Evolutionary conservation across 2,888 invertebrate species (phyloP).

Genomic region (Metellina segmentata): DNA sequence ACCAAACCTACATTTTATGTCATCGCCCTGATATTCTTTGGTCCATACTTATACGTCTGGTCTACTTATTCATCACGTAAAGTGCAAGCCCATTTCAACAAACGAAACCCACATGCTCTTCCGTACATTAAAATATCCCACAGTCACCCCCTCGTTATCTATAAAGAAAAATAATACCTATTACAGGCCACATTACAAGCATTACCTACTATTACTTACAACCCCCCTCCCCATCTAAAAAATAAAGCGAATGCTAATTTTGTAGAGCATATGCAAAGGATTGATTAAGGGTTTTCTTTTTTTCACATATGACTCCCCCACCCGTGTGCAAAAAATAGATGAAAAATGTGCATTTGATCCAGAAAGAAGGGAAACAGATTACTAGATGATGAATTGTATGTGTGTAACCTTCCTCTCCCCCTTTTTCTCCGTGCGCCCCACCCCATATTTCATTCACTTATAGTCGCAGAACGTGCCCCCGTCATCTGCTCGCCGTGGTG

Average conservation of each 20-base stretch:
- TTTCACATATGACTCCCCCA: slow-evolving; percentile 10
- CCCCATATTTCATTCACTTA: slow-evolving; percentile 67
- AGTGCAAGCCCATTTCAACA: background rate
- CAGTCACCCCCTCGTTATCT: background rate
- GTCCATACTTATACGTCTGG: background rate
- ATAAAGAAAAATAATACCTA: background rate
- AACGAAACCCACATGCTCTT: background rate
- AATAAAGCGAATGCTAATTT: slow-evolving; percentile 64
- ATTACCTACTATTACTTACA: background rate
- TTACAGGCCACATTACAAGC: background rate
- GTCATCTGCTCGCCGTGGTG: slow-evolving; percentile 51
- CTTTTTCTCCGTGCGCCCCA: background rate
- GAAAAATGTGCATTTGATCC: slow-evolving; percentile 76
- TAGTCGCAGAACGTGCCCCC: slow-evolving; percentile 45
- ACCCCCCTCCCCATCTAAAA: background rate
- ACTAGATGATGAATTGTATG: slow-evolving; percentile 73
- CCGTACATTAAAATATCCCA: background rate
- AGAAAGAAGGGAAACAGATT: slow-evolving; percentile 71
- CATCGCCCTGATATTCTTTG: no score
- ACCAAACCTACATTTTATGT: no score
- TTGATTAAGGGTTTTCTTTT: slow-evolving; percentile 51
- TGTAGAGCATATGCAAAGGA: slow-evolving; percentile 50
- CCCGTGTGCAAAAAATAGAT: slow-evolving; percentile 56
- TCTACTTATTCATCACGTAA: background rate
- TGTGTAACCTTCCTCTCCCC: slow-evolving; percentile 59